Conservation (phyloP, 2,113 vertebrate species). For the Morphnarchus princeps region DNA sequence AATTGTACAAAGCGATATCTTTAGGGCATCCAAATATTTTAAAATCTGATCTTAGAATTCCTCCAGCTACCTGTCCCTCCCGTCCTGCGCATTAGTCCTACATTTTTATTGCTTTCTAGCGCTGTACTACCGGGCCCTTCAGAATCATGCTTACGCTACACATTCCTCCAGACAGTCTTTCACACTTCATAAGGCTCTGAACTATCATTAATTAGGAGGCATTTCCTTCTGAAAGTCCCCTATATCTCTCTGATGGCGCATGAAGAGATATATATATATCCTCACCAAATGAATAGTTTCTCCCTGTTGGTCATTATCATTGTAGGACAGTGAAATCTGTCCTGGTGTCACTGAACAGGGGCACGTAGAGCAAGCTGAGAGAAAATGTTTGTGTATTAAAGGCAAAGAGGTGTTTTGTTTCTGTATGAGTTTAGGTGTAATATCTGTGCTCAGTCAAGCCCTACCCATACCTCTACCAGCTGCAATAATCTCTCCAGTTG, state of each 20-base stretch:
- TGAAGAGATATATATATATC: constrained; percentile 29
- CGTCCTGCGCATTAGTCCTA: background rate
- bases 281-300: constrained; percentile 14
- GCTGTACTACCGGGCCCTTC: background rate
- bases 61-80: background rate
- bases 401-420: background rate
- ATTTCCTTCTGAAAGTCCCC: constrained; percentile 39
- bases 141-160: constrained; percentile 9
- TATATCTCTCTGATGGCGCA: constrained; percentile 8
- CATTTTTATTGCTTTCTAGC: background rate
- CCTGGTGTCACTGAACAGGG: background rate
- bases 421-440: background rate
- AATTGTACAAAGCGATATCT: background rate
- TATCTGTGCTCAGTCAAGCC: background rate
- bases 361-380: background rate
- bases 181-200: constrained; percentile 47
- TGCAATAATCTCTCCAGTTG: background rate
- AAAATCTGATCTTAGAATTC: background rate
- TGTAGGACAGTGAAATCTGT: constrained; percentile 8
- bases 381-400: background rate
- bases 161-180: constrained; percentile 44
- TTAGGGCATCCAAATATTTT: background rate
- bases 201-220: constrained; percentile 57
- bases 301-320: constrained; percentile 34
- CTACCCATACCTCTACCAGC: background rate